phyloP scores from a whole-genome alignment of 2,113 vertebrate species.

The Poeciliopsis turrubarensis region DNA sequence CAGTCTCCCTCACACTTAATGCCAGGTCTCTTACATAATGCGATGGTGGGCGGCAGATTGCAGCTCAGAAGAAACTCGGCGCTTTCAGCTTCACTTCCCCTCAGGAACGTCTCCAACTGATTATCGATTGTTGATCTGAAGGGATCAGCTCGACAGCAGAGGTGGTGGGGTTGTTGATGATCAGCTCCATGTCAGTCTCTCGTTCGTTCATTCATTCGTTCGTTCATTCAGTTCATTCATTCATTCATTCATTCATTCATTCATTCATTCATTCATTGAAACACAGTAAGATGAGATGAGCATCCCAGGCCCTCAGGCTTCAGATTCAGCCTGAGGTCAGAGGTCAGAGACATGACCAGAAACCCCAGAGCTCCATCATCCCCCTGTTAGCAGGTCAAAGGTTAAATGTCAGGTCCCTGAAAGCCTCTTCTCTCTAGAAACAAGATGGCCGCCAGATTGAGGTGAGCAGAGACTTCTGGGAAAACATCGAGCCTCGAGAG shows the following conservation, averaged over 20 bases:
- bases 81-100: constrained; percentile 13
- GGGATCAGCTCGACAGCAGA: no score
- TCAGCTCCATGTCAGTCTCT: no score
- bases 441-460: neutral
- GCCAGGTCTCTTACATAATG: constrained; percentile 72
- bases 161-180: no score
- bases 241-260: no score
- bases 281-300: neutral
- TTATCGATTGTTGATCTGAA: neutral
- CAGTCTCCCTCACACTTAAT: constrained; percentile 45
- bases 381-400: neutral
- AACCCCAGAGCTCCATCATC: neutral
- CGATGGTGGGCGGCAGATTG: constrained; percentile 62
- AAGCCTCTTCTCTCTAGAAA: neutral
- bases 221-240: no score
- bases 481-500: no score
- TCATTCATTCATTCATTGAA: no score
- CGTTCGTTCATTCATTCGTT: no score
- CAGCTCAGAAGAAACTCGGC: constrained; percentile 48
- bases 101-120: neutral
- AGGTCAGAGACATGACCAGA: no score
- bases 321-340: neutral
- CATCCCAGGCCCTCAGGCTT: neutral
- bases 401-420: neutral
- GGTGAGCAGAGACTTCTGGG: no score